A percentile compares a stretch with the other conserved stretches of the same genome.
These are phyloP conservation scores for Pedionomus torquatus DNA, from an alignment of 2,113 vertebrate genomes.

Conservation along the genomic window DNA sequence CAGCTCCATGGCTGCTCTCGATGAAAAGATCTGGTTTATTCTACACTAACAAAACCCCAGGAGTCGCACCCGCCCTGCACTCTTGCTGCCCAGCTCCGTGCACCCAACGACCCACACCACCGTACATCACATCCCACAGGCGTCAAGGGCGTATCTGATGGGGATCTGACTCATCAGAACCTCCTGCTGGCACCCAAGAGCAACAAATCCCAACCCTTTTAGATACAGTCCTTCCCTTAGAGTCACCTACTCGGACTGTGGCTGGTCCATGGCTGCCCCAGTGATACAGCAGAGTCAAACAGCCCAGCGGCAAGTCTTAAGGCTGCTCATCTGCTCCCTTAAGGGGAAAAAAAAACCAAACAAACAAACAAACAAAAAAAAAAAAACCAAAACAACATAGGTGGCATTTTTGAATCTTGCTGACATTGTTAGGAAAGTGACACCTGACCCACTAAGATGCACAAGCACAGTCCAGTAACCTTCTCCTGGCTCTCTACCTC, in stretches of 20 bases:
- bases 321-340: not conserved
- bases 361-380: too few species aligned
- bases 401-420: not conserved
- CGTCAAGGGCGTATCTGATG: rapidly evolving
- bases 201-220: not conserved
- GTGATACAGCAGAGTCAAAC: not conserved
- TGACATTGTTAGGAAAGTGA: not conserved
- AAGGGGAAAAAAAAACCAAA: not conserved
- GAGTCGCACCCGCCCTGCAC: not conserved
- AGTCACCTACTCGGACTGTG: not conserved
- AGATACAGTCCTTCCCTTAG: not conserved
- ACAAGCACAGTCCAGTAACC: not conserved
- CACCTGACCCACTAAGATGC: not conserved
- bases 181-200: not conserved
- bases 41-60: not conserved
- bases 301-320: not conserved
- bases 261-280: not conserved
- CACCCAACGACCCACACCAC: not conserved
- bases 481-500: not conserved
- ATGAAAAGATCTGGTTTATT: not conserved
- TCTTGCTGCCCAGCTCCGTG: not conserved
- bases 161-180: not conserved
- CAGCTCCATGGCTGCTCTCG: not conserved
- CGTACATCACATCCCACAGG: rapidly evolving
- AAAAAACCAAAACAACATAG: not conserved